Percentiles rank a stretch among this genome's conserved stretches.
Evolutionary conservation across 2,888 invertebrate genomes (phyloP).

Genomic region (Erebia palarica): DNA sequence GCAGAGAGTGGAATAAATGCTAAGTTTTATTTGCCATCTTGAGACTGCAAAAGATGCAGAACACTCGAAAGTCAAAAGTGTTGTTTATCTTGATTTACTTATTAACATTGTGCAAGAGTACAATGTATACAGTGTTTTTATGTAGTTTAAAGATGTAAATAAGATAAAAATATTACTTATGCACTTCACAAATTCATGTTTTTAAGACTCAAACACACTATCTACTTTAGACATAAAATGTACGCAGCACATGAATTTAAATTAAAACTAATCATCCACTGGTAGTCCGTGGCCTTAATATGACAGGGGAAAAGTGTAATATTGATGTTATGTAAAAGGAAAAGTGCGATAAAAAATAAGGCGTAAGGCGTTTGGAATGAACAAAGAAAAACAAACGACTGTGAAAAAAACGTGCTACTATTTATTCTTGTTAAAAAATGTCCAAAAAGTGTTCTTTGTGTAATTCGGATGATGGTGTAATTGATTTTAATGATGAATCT

Average conservation of each 20-base stretch:
- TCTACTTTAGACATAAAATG: too few relatives aligned
- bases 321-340: not conserved
- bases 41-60: not conserved
- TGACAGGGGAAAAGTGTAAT: not conserved
- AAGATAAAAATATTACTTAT: not conserved
- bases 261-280: not conserved
- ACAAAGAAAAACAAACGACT: too few relatives aligned
- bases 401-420: too few relatives aligned
- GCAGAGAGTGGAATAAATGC: too few relatives aligned
- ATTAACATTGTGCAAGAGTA: not conserved
- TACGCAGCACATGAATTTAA: not conserved
- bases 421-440: too few relatives aligned
- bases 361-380: not conserved
- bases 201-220: too few relatives aligned
- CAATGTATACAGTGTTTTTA: not conserved
- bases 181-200: too few relatives aligned
- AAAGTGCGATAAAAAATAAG: not conserved
- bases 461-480: too few relatives aligned
- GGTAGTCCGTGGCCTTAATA: not conserved
- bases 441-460: too few relatives aligned
- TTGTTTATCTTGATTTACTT: conserved; percentile 7
- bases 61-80: not conserved
- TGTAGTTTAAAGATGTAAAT: not conserved
- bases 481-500: too few relatives aligned
- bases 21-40: not conserved